These are phyloP conservation scores for Atopsyche davidsoni DNA, from an alignment of 1,140 invertebrate genomes.

Conservation along the genomic window DNA sequence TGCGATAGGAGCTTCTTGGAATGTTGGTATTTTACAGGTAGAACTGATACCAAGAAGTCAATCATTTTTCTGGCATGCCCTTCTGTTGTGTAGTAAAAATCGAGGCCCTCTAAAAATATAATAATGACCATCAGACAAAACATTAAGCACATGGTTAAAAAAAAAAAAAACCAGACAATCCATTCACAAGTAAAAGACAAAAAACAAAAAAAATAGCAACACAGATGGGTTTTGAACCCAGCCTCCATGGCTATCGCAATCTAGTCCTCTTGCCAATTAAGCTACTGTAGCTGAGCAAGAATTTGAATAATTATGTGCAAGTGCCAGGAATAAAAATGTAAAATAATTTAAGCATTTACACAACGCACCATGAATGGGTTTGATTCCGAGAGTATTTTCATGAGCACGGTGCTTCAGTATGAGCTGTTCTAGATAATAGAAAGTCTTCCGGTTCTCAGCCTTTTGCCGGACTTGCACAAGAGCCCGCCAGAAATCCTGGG, in stretches of 20 bases:
- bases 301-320: too few species aligned
- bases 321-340: too few species aligned
- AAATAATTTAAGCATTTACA: background rate
- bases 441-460: slow-evolving; percentile 93
- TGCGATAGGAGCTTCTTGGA: slow-evolving; percentile 97
- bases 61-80: slow-evolving; percentile 91
- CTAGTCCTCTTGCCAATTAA: too few species aligned
- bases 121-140: background rate
- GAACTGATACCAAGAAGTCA: slow-evolving; percentile 82
- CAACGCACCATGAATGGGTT: slow-evolving; percentile 75
- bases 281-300: too few species aligned
- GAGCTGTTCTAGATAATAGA: slow-evolving; percentile 96
- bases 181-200: too few species aligned
- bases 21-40: slow-evolving; percentile 80
- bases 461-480: slow-evolving; percentile 81
- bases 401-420: slow-evolving; percentile 95
- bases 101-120: slow-evolving; percentile 80
- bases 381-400: slow-evolving; percentile 87
- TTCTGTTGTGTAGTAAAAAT: slow-evolving; percentile 91
- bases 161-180: too few species aligned
- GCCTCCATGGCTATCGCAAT: too few species aligned
- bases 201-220: too few species aligned
- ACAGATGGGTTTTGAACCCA: too few species aligned
- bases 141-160: too few species aligned
- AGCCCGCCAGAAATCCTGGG: slow-evolving; percentile 97